phyloP scores from a whole-genome alignment of 2,113 vertebrate genomes.

The Channa argus region DNA sequence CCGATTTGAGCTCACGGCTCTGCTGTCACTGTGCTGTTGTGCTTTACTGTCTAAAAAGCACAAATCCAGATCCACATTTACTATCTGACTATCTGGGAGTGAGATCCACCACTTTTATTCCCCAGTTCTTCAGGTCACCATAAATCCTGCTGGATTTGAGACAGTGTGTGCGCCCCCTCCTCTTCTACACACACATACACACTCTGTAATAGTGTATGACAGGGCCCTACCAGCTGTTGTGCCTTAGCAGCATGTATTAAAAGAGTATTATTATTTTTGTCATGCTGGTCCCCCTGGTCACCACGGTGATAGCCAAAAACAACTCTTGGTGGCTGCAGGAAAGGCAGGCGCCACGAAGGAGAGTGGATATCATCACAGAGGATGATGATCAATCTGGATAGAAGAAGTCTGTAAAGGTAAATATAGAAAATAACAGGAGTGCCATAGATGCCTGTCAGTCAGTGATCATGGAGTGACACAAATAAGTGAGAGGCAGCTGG shows the following conservation, averaged over 20 bases:
- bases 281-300: conserved; percentile 52
- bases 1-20: conserved; percentile 36
- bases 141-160: conserved; percentile 39
- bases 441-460: conserved; percentile 67
- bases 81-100: background rate
- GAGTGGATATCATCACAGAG: conserved; percentile 50
- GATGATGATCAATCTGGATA: conserved; percentile 68
- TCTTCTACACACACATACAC: conserved; percentile 2
- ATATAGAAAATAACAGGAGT: conserved; percentile 80
- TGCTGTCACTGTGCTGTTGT: conserved; percentile 23
- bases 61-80: background rate
- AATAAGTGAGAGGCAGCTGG: conserved; percentile 75
- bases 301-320: conserved; percentile 66
- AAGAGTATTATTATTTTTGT: conserved; percentile 78
- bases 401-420: conserved; percentile 63
- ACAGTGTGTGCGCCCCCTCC: background rate
- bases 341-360: conserved; percentile 32
- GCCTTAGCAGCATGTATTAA: conserved; percentile 53
- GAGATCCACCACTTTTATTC: conserved; percentile 13
- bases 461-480: conserved; percentile 62
- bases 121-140: conserved; percentile 24
- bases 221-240: conserved; percentile 68
- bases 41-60: conserved; percentile 4
- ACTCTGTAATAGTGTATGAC: conserved; percentile 25
- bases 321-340: conserved; percentile 45